phyloP scores from a whole-genome alignment of 2,113 vertebrate genomes.

The Hypocryptadius cinnamomeus region DNA sequence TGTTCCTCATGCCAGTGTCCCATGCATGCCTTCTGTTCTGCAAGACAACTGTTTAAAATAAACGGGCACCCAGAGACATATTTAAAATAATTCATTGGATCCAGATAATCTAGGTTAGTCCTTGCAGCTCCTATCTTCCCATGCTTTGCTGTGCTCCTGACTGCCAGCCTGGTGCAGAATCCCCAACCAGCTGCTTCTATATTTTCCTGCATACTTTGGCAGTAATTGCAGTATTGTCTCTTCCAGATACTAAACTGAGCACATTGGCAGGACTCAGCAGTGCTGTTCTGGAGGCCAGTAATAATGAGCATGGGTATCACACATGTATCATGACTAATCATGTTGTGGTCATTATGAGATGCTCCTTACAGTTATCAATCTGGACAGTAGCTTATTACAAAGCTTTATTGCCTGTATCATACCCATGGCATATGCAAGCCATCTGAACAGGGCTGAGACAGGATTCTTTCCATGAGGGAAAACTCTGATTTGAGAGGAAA shows the following conservation, averaged over 20 bases:
- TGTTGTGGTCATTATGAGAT: slow-evolving; percentile 44
- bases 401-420: slow-evolving; percentile 51
- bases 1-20: not conserved
- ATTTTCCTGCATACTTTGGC: slow-evolving; percentile 35
- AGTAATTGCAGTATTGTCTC: slow-evolving; percentile 53
- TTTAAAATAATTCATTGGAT: not conserved
- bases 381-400: slow-evolving; percentile 33
- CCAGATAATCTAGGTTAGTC: not conserved
- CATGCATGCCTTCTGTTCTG: not conserved
- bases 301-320: slow-evolving; percentile 53
- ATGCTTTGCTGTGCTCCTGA: not conserved
- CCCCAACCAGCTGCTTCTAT: not conserved
- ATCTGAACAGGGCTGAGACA: not conserved
- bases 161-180: not conserved
- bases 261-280: slow-evolving; percentile 40
- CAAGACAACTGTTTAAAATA: not conserved
- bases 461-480: not conserved
- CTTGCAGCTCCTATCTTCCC: not conserved
- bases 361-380: slow-evolving; percentile 33
- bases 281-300: slow-evolving; percentile 23
- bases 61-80: not conserved
- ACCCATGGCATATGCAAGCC: slow-evolving; percentile 6
- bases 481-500: not conserved
- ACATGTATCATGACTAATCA: slow-evolving; percentile 46
- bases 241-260: not conserved